These are phyloP conservation scores for Tinea pellionella DNA, from an alignment of 2,888 invertebrate genomes.

Conservation along the genomic window DNA sequence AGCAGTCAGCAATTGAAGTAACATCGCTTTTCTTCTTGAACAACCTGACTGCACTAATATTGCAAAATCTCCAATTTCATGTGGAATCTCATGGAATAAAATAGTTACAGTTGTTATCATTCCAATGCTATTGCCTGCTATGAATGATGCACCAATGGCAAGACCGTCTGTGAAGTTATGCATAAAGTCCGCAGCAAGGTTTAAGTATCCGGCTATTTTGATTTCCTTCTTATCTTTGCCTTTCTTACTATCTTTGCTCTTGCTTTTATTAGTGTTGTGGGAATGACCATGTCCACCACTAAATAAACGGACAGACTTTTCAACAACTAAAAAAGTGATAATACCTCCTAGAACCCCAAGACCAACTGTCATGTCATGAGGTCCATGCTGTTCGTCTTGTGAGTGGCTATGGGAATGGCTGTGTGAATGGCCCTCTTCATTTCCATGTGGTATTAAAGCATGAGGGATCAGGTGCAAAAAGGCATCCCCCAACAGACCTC, in stretches of 20 bases:
- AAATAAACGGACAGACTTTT: slow-evolving; percentile 89
- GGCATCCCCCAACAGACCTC: slow-evolving; percentile 96
- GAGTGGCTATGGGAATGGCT: slow-evolving; percentile 67
- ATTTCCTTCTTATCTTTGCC: slow-evolving; percentile 49
- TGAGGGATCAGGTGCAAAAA: slow-evolving; percentile 99
- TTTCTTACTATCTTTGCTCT: slow-evolving; percentile 43
- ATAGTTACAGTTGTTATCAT: slow-evolving; percentile 95
- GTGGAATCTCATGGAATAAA: slow-evolving; percentile 97
- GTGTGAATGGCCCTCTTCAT: slow-evolving; percentile 56
- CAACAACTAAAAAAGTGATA: slow-evolving; percentile 90
- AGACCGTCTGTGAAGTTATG: slow-evolving; percentile 99
- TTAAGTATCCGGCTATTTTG: slow-evolving; percentile 84
- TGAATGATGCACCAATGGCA: slow-evolving; percentile 97
- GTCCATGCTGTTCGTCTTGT: slow-evolving; percentile 52
- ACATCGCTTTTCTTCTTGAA: slow-evolving; percentile 92
- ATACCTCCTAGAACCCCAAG: slow-evolving; percentile 95
- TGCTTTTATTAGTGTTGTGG: slow-evolving; percentile 65
- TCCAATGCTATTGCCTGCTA: slow-evolving; percentile 90
- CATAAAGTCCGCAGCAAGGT: slow-evolving; percentile 97
- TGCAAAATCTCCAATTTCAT: slow-evolving; percentile 99
- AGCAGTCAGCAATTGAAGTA: slow-evolving; percentile 93
- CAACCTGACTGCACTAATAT: slow-evolving; percentile 98
- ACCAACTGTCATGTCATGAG: slow-evolving; percentile 90
- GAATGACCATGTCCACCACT: slow-evolving; percentile 86
- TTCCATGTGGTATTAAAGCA: slow-evolving; percentile 70